Conservation (phyloP, 2,888 invertebrate genomes). For the Eupithecia vulgata region DNA sequence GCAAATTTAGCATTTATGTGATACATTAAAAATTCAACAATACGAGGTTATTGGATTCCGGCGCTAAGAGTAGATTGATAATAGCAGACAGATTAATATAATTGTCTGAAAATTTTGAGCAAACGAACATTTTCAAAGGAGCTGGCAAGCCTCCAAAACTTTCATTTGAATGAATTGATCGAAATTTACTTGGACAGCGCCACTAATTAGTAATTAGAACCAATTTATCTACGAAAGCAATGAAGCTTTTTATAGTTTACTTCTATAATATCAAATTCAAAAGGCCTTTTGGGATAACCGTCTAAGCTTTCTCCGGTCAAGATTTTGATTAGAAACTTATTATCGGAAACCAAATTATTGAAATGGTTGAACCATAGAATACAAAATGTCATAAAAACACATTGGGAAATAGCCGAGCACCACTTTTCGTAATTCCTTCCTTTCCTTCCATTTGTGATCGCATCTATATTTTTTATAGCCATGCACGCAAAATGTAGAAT, state of each 20-base stretch:
- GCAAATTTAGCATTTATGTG: neutral
- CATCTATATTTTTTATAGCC: conserved; percentile 28
- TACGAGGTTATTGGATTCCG: neutral
- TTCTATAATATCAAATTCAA: conserved; percentile 9
- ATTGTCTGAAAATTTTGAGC: neutral
- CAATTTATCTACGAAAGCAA: neutral
- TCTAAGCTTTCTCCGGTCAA: neutral
- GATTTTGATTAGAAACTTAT: conserved; percentile 5
- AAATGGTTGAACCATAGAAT: conserved; percentile 21
- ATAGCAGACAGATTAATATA: conserved; percentile 10
- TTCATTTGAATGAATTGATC: conserved; percentile 11
- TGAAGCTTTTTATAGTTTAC: conserved; percentile 4
- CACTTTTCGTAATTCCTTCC: conserved; percentile 23
- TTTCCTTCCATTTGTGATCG: conserved; percentile 22
- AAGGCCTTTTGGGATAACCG: neutral
- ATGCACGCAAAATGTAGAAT: conserved; percentile 31
- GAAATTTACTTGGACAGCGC: conserved; percentile 11
- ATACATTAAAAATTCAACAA: neutral
- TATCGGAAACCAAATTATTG: conserved; percentile 16
- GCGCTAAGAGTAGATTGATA: conserved; percentile 1
- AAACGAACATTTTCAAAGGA: neutral
- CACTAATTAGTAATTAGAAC: conserved; percentile 13
- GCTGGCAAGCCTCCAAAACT: neutral
- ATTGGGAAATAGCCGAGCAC: conserved; percentile 18
- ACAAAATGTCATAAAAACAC: conserved; percentile 22